These are phyloP conservation scores for Anarhynchus alexandrinus DNA, from an alignment of 2,113 vertebrate genomes.

Conservation along the genomic window DNA sequence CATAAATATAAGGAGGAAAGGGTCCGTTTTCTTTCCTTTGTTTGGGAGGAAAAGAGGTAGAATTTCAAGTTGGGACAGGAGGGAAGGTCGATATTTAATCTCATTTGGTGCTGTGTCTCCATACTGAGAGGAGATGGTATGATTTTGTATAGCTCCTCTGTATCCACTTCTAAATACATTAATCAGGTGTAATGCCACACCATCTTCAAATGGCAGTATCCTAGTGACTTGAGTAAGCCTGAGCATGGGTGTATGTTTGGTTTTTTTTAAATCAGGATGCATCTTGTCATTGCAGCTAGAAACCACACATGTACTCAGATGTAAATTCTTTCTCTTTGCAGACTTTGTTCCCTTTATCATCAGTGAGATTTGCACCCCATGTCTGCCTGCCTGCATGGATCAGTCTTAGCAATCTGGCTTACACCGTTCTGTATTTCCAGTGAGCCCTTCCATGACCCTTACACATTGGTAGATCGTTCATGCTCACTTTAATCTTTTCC, in stretches of 20 bases:
- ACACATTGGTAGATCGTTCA: neutral
- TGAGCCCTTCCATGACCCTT: neutral
- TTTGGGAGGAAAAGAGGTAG: neutral
- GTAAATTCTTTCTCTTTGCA: neutral
- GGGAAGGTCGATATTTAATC: neutral
- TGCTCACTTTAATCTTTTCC: neutral
- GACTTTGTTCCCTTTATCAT: neutral
- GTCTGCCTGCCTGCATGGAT: neutral
- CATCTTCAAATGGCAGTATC: neutral
- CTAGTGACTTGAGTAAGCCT: neutral
- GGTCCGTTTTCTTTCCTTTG: neutral
- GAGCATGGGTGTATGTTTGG: fast-evolving
- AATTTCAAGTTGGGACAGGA: neutral
- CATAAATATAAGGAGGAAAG: neutral
- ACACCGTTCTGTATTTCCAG: neutral
- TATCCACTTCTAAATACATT: neutral
- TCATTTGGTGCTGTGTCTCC: neutral
- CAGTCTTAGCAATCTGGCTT: neutral
- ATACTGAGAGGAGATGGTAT: neutral
- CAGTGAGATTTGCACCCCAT: fast-evolving
- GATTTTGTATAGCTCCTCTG: neutral
- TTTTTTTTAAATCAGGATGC: neutral
- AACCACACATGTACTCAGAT: neutral
- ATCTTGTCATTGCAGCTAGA: neutral
- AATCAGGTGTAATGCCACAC: neutral